Evolutionary conservation across 2,888 invertebrate species (phyloP), one percentile per base, ranked within the genome.

Genomic region (Heteromurus nitidus): DNA sequence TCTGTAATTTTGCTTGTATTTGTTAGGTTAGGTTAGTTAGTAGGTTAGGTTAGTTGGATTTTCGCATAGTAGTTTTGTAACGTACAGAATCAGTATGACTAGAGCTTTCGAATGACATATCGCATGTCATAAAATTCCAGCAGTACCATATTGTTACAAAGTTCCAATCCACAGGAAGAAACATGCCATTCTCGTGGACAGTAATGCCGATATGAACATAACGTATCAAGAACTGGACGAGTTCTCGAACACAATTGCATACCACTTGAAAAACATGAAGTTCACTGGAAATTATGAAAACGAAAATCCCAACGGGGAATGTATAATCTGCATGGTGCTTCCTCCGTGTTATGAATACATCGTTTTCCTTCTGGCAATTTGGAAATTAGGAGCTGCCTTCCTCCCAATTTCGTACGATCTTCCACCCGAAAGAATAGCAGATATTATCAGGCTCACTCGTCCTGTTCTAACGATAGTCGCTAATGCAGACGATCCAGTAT

Each of bases 311-410:
- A 75, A 82, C 13, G 81, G 79, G 11, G 84, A 85, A 26, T 11
- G 82, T 1, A 26, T 85, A n/a, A 79, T 85, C 55, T 80, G 77
- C 1, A 65, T 85, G n/a, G 80, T 80, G 28, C 69, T 80, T 2
- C 84, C 85, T 0, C 36, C 80, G 0, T 83, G 84, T 18, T 84
- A 84, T 16, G 81, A 82, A 68, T 73, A 80, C 50, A 58, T 80
- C 16, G 64, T 75, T 0, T 13, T 84, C 2, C 42, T 86, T 3
- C 68, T 84, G 13, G 76, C 82, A 2, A 58, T 83, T 1, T 42
- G 83, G 1, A 85, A 83, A 50, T 44, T 83, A 3, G 84, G 82
- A 16, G 77, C 77, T 11, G 73, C 82, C 11, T 24, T 82, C n/a
- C 50, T 82, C 13, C 80, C 84, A 1, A 77, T 82, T 3, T 58